These are phyloP conservation scores for Parapristionchus giblindavisi DNA, from an alignment of 2,888 invertebrate genomes.

Conservation along the genomic window DNA sequence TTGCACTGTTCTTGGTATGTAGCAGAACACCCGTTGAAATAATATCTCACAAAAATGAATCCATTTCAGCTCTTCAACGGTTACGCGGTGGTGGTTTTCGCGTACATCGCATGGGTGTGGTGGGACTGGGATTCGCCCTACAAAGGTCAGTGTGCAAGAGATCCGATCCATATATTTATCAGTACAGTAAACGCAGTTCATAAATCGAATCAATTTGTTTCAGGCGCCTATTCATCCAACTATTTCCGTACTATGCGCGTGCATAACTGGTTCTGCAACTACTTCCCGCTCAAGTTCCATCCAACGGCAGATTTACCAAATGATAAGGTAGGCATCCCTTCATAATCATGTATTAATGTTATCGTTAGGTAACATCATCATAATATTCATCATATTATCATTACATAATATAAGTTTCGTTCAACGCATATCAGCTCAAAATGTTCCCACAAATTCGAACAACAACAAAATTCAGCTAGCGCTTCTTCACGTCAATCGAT, in stretches of 20 bases:
- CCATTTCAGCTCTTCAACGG: slow-evolving; percentile 11
- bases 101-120: slow-evolving; percentile 75
- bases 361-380: background rate
- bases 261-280: slow-evolving; percentile 82
- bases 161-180: background rate
- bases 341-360: background rate
- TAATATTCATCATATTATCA: background rate
- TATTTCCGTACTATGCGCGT: slow-evolving; percentile 70
- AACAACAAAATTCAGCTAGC: too few relatives aligned
- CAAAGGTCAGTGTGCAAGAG: slow-evolving; percentile 51
- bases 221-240: slow-evolving; percentile 50
- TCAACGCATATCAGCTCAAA: too few relatives aligned
- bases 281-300: slow-evolving; percentile 85
- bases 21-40: background rate
- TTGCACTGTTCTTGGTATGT: background rate
- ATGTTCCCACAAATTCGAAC: background rate
- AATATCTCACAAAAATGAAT: background rate
- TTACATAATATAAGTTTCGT: background rate
- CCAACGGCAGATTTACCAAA: slow-evolving; percentile 85
- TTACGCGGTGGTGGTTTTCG: slow-evolving; percentile 40
- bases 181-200: background rate
- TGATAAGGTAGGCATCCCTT: background rate
- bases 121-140: slow-evolving; percentile 78
- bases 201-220: background rate
- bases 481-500: background rate